Conservation (phyloP, 2,888 invertebrate genomes). For the Cantharis rustica region DNA sequence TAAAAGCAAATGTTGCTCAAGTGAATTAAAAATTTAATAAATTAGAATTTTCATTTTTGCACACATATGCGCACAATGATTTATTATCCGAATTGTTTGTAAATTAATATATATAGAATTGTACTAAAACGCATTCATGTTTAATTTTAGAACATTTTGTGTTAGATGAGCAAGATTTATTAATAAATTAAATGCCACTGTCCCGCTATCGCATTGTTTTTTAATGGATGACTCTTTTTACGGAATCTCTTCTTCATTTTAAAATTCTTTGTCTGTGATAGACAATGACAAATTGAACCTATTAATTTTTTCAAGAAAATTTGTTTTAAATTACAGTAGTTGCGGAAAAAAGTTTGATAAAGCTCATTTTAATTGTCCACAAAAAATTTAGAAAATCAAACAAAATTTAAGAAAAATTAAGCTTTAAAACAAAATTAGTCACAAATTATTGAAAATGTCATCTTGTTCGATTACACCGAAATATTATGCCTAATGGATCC, state of each 20-base stretch:
- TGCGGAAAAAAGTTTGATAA: not conserved
- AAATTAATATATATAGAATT: not conserved
- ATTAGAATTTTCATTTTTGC: not conserved
- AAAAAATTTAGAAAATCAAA: not conserved
- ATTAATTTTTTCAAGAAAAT: not conserved
- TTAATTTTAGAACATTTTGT: constrained; percentile 1
- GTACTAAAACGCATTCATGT: constrained; percentile 3
- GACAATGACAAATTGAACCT: not conserved
- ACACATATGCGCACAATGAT: not conserved
- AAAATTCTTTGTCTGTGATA: not conserved
- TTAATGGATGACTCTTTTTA: not conserved
- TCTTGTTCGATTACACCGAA: not conserved
- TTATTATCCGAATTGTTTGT: not conserved
- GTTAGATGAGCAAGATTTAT: constrained; percentile 10
- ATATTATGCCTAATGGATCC: constrained; percentile 19
- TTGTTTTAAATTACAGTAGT: not conserved
- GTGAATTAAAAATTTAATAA: not conserved
- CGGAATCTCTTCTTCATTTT: not conserved
- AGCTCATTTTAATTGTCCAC: not conserved
- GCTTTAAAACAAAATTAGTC: not conserved
- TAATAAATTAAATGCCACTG: constrained; percentile 7
- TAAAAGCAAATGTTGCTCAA: not conserved
- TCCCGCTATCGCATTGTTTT: not conserved
- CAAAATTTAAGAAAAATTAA: not conserved
- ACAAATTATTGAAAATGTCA: not conserved